Evolutionary conservation across 2,113 vertebrate genomes (phyloP), one percentile per base, ranked within the genome.

Genomic region (Malurus melanocephalus): DNA sequence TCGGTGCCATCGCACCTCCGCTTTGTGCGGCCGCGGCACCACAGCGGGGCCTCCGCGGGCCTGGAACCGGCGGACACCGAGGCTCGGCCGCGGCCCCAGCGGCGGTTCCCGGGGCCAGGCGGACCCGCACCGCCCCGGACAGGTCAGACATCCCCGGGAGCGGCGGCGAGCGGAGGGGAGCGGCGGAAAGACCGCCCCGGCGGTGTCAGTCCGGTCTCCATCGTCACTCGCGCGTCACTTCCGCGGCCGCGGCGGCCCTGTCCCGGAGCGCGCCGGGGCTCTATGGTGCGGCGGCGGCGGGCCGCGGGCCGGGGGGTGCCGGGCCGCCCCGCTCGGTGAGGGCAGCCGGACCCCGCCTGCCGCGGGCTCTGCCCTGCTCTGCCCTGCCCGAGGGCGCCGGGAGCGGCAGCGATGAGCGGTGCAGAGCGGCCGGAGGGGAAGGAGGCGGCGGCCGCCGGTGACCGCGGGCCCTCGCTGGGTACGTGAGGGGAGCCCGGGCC

Each of bases 201-300:
- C 28, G 27, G 16, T 1, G 13, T 2, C 46, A 0, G 11, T 1
- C 12, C 2, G 11, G 2, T 38, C 75, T 4, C 16, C n/a, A 2
- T 1, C 38, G 46, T 8, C 26, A 3, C 56, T 4, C 7, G 5
- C 32, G 21, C 79, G 35, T 60, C 66, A 71, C 16, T 83, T 94
- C 92, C 82, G 46, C 16, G 12, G 18, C 30, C 56, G 55, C 24
- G 26, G 40, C 71, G 72, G 69, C 52, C 40, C 52, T 3, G 56
- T 3, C 46, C 46, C 57, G 28, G 55, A 13, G 55, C 53, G 53
- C 69, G 48, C 38, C 38, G 33, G 18, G 33, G 40, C 69, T 74
- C 43, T 33, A 88, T 91, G 88, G 79, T 71, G 68, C 11, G 43
- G 7, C 21, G 62, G 11, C 11, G 53, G 40, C 42, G 51, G n/a